These are phyloP conservation scores for Hydrotaea cyrtoneurina DNA, from an alignment of 2,888 invertebrate species.

Conservation along the genomic window DNA sequence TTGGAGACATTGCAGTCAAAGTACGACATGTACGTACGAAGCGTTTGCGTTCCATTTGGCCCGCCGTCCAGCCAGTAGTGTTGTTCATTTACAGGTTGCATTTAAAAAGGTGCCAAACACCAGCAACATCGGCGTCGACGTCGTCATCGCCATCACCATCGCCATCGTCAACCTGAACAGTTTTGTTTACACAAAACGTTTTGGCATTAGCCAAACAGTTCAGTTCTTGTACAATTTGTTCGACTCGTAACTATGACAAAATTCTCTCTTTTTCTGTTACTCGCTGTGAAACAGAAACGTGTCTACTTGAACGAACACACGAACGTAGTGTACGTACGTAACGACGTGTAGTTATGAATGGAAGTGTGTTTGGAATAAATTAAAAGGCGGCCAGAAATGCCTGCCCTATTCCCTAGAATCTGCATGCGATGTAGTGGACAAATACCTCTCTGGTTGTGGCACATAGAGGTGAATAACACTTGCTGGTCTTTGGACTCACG, in stretches of 20 bases:
- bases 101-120: slow-evolving; percentile 10
- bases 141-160: slow-evolving; percentile 11
- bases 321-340: neutral
- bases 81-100: neutral
- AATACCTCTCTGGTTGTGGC: too few species aligned
- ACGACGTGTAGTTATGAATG: slow-evolving; percentile 45
- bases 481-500: slow-evolving; percentile 19
- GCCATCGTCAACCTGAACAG: slow-evolving; percentile 9
- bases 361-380: slow-evolving; percentile 60
- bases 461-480: slow-evolving; percentile 24
- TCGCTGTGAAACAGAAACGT: neutral
- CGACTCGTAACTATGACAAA: neutral
- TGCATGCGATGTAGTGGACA: neutral
- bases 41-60: slow-evolving; percentile 16
- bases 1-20: slow-evolving; percentile 42
- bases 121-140: neutral
- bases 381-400: slow-evolving; percentile 38
- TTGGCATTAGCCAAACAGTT: slow-evolving; percentile 19
- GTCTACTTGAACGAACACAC: neutral
- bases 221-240: slow-evolving; percentile 27
- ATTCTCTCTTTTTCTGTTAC: slow-evolving; percentile 2
- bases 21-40: slow-evolving; percentile 15
- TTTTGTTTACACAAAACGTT: slow-evolving; percentile 40
- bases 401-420: slow-evolving; percentile 37
- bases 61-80: neutral